These are phyloP conservation scores for Rhingia rostrata DNA, from an alignment of 2,888 invertebrate genomes.

Conservation along the genomic window DNA sequence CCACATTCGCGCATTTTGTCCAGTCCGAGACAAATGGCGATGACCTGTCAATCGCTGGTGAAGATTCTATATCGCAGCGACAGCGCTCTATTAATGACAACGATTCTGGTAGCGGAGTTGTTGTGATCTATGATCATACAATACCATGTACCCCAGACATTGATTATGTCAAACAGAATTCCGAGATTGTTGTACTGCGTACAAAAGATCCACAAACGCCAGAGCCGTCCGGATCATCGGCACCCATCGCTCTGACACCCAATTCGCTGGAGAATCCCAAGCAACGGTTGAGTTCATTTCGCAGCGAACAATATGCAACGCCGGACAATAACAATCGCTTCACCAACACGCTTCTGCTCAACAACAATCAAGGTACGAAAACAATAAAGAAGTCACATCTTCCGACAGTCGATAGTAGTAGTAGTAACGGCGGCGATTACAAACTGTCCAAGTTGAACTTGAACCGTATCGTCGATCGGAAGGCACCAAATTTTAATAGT, in stretches of 20 bases:
- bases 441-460: constrained; percentile 68
- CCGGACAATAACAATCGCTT: constrained; percentile 70
- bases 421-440: constrained; percentile 61
- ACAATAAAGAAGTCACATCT: constrained; percentile 67
- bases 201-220: constrained; percentile 81
- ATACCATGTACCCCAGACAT: constrained; percentile 81
- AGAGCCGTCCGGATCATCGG: constrained; percentile 56
- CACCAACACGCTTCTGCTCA: constrained; percentile 48
- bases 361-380: constrained; percentile 74
- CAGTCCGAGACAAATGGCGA: constrained; percentile 67
- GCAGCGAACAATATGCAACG: constrained; percentile 80
- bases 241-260: constrained; percentile 59
- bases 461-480: constrained; percentile 71
- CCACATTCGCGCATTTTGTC: constrained; percentile 82
- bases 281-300: constrained; percentile 83
- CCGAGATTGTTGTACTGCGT: constrained; percentile 82
- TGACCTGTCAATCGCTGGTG: constrained; percentile 55
- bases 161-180: constrained; percentile 82
- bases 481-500: constrained; percentile 70
- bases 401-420: constrained; percentile 61
- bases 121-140: constrained; percentile 82
- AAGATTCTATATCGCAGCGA: constrained; percentile 77
- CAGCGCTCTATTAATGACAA: constrained; percentile 60
- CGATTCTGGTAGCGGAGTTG: constrained; percentile 78
- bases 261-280: constrained; percentile 80